Base-by-base conservation (phyloP, 1,140 invertebrate species). In the Anadara kagoshimensis region DNA sequence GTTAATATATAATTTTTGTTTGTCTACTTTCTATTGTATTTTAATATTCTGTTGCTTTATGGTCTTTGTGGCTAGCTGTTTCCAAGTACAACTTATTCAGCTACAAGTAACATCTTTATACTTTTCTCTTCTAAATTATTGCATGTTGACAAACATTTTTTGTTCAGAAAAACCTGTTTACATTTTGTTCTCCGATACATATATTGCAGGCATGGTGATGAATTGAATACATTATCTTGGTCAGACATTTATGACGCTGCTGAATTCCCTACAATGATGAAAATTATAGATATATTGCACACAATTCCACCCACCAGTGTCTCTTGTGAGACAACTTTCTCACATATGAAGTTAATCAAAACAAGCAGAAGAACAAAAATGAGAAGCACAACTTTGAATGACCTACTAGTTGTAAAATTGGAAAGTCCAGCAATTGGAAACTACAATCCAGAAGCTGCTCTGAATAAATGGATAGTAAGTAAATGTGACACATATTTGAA, bases 381-480 rank as follows among this genome's bases (percentile, higher is more conserved):
- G 7, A n/a, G 24, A 1, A 54, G 41, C 43, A 20, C 5, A 12
- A 63, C 64, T 14, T 18, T 67, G 12, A 67, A 67, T 24, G 22
- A 57, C 24, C 14, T 67, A 4, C 29, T 67, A 14, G n/a, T 67
- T 16, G 24, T 67, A 0, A 67, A 67, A 24, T 20, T 57, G 14
- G 18, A 67, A 43, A 67, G 64, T 49, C 64, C 64, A 1, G 18
- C 7, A 10, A 49, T 56, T 47, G 20, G 18, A 56, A 36, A 43
- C 5, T 67, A 56, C 22, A 22, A 67, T 22, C 64, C 64, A 12
- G 53, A 67, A 10, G 14, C 7, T 56, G 24, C 29, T 26, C 54
- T 57, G n/a, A 36, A 67, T 43, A 26, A 24, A 36, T 67, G 24
- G 51, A 53, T 49, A n/a, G 64, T 67, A 54, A 56, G 63, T 63